Evolutionary conservation across 2,888 invertebrate species (phyloP).

Genomic region (Alcis repandata): DNA sequence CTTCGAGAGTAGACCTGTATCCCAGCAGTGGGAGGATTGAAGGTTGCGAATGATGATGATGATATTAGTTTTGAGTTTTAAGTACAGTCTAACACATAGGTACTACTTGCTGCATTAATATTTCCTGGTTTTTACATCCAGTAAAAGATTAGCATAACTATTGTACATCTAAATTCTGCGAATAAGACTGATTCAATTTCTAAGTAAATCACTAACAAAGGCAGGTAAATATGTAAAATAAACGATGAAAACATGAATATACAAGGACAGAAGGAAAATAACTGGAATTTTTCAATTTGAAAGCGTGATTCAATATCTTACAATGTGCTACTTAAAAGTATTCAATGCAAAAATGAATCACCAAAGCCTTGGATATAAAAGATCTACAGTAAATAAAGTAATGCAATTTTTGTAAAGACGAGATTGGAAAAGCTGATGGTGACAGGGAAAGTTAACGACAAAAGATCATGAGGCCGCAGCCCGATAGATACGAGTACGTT

Average conservation of each 20-base stretch:
- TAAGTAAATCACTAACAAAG: background rate
- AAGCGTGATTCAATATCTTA: constrained; percentile 2
- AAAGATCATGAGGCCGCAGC: too few relatives aligned
- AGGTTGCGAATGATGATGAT: too few relatives aligned
- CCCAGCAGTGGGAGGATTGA: too few relatives aligned
- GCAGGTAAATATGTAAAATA: background rate
- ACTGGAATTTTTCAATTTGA: background rate
- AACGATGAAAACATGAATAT: background rate
- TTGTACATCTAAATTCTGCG: background rate
- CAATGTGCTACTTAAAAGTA: background rate
- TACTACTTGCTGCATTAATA: background rate
- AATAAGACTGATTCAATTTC: background rate
- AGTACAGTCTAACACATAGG: too few relatives aligned
- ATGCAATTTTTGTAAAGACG: too few relatives aligned
- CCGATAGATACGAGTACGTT: too few relatives aligned
- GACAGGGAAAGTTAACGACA: too few relatives aligned
- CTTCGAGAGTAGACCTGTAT: too few relatives aligned
- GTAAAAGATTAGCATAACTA: background rate
- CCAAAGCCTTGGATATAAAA: background rate
- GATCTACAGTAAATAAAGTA: too few relatives aligned
- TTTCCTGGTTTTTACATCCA: background rate
- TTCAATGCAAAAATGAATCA: constrained; percentile 4
- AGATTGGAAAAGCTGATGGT: too few relatives aligned
- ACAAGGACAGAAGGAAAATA: background rate
- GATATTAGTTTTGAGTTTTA: too few relatives aligned